phyloP scores from a whole-genome alignment of 2,113 vertebrate genomes.

The Origma solitaria region DNA sequence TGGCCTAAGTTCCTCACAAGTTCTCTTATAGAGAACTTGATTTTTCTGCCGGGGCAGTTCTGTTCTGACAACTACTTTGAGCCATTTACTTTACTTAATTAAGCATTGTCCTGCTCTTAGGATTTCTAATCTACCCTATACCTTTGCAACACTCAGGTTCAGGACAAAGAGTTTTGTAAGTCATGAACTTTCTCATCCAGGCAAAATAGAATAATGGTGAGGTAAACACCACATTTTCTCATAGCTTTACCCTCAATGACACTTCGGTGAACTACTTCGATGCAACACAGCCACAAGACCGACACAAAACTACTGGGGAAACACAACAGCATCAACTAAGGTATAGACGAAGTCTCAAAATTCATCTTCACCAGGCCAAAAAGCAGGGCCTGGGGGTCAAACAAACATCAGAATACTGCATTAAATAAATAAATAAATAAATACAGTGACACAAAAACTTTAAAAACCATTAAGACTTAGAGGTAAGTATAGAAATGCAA shows the following conservation, averaged over 20 bases:
- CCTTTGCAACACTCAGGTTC: neutral
- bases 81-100: neutral
- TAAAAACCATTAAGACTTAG: neutral
- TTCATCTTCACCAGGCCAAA: neutral
- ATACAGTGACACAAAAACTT: neutral
- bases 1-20: neutral
- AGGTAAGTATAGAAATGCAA: neutral
- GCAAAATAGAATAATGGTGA: neutral
- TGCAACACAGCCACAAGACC: neutral
- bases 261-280: neutral
- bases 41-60: neutral
- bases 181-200: neutral
- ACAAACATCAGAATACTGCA: neutral
- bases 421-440: neutral
- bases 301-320: neutral
- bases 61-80: neutral
- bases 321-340: neutral
- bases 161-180: neutral
- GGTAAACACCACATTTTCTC: neutral
- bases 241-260: neutral
- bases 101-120: neutral
- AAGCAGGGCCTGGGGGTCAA: neutral
- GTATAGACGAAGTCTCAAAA: neutral
- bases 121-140: neutral
- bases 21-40: neutral